Percentiles rank a stretch among this genome's conserved stretches.
These are phyloP conservation scores for Acyrthosiphon pisum DNA, from an alignment of 1,140 invertebrate species.

Conservation along the genomic window DNA sequence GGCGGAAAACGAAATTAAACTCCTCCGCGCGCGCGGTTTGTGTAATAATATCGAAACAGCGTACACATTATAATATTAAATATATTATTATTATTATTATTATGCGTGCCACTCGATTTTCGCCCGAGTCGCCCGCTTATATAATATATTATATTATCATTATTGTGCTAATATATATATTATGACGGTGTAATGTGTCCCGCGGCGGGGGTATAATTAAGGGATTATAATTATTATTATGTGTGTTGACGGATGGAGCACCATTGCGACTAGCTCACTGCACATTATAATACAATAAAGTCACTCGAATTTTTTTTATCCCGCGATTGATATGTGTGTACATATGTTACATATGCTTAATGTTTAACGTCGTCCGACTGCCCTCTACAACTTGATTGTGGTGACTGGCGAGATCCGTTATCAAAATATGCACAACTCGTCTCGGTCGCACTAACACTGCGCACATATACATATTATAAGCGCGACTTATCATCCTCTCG, in stretches of 20 bases:
- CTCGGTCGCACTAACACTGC: too few relatives aligned
- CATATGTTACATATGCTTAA: too few relatives aligned
- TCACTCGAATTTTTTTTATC: neutral
- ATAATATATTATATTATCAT: neutral
- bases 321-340: neutral
- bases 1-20: conserved; percentile 37
- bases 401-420: too few relatives aligned
- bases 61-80: neutral
- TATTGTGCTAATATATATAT: neutral
- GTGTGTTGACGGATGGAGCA: neutral
- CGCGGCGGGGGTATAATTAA: neutral
- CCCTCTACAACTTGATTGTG: too few relatives aligned
- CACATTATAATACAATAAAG: neutral
- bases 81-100: conserved; percentile 1
- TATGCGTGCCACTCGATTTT: neutral
- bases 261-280: neutral
- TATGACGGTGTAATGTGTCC: neutral
- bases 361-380: neutral
- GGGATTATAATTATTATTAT: neutral
- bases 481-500: too few relatives aligned
- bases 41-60: conserved; percentile 2
- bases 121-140: neutral
- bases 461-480: too few relatives aligned
- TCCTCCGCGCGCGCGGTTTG: neutral
- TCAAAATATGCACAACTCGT: too few relatives aligned